Evolutionary conservation across 2,888 invertebrate species (phyloP).

Genomic region (Hymenopus coronatus): DNA sequence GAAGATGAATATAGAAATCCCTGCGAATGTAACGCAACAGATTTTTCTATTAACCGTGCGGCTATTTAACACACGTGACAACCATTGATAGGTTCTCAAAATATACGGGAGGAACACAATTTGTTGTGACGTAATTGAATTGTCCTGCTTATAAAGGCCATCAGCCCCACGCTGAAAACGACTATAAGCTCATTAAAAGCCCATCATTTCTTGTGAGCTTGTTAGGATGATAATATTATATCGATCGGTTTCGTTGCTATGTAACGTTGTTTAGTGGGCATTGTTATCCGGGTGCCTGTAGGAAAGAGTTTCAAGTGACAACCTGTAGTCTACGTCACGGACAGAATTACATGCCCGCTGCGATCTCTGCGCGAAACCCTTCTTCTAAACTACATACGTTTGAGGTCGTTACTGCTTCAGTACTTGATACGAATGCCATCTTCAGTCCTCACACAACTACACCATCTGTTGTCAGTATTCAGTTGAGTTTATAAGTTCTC

Average conservation of each 20-base stretch:
- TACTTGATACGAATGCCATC: background rate
- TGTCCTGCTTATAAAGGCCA: background rate
- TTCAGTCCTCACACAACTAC: too few species aligned
- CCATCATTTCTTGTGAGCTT: background rate
- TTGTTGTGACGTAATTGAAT: background rate
- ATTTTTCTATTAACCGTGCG: too few species aligned
- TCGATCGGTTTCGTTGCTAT: background rate
- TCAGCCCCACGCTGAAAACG: background rate
- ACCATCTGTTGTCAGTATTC: too few species aligned
- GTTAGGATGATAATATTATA: background rate
- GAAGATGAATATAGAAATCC: too few species aligned
- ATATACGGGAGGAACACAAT: background rate
- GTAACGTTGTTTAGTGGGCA: background rate
- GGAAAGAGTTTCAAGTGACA: background rate
- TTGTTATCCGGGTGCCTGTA: background rate
- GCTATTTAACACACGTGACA: too few species aligned
- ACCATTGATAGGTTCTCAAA: too few species aligned
- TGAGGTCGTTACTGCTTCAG: background rate
- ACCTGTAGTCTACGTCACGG: background rate
- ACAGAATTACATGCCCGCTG: background rate
- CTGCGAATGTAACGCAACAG: too few species aligned
- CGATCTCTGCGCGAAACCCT: background rate
- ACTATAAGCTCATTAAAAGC: background rate
- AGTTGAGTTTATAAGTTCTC: too few species aligned
- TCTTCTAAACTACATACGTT: background rate